Evolutionary conservation across 92 coral and sea anemone species (phyloP), one percentile per base, ranked within the genome.

Genomic region (Epizoanthus stellaris): DNA sequence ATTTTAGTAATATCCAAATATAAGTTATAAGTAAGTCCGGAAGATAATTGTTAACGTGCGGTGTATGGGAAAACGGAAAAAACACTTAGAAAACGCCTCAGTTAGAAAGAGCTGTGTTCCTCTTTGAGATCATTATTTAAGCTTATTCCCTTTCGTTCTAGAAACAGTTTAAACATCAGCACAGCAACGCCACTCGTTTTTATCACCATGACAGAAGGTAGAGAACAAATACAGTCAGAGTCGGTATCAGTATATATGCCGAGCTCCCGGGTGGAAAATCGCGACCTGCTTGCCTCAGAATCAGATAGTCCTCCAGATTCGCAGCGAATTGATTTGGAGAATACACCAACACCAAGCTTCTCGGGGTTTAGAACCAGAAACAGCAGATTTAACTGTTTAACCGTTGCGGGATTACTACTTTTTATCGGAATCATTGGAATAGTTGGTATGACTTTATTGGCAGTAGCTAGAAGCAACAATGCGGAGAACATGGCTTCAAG

Each of bases 371-470:
- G 23, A 70, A 70, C 15, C 19, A 39, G 54, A 40, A 20, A 70
- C 75, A 70, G 75, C 56, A 70, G 45, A 19, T 6, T 11, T 10
- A 42, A 52, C 54, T 70, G 75, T 42, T 5, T 70, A 39, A 40
- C 75, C 1, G 45, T 70, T 6, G 30, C 53, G 12, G 17, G 17
- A 12, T 52, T 70, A 3, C 57, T 70, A 5, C 53, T 70, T 5
- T 11, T 70, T 11, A 57, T 70, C 6, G 53, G 53, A 43, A 38
- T 70, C 75, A 4, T 70, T 17, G 75, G 75, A 70, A 11, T 70
- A n/a, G 75, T 38, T 39, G 75, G 75, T 19, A 70, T 70, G 75
- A 16, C 56, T 16, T 42, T 70, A 52, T 19, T 70, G 14, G 16
- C 75, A 43, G 75, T 70, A 42, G 21, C 54, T 16, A 70, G 75